Conservation (phyloP, 2,113 vertebrate species). For the Callipepla squamata region DNA sequence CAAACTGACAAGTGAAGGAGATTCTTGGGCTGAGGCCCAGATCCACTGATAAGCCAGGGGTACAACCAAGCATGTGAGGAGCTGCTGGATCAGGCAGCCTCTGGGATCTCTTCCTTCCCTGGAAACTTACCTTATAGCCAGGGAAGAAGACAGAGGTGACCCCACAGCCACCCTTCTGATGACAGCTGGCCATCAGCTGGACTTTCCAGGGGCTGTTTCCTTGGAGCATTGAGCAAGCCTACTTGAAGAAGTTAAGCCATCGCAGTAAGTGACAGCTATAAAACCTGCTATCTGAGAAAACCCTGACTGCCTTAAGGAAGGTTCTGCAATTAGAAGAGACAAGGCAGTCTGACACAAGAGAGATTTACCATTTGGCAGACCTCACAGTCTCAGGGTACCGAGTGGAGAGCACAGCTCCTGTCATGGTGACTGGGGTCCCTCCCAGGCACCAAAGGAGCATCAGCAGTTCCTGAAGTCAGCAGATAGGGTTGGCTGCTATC, state of each 20-base stretch:
- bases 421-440: background rate
- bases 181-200: background rate
- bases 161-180: background rate
- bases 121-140: background rate
- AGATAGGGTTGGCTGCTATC: background rate
- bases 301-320: background rate
- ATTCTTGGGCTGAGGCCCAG: background rate
- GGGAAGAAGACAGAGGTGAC: background rate
- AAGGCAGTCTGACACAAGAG: background rate
- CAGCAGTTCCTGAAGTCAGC: background rate
- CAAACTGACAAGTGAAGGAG: background rate
- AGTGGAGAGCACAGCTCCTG: fast-evolving
- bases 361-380: background rate
- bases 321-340: background rate
- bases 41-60: background rate
- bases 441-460: background rate
- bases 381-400: background rate
- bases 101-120: background rate
- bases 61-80: background rate
- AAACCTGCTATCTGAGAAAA: background rate
- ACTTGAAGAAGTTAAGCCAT: background rate
- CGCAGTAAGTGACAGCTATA: background rate
- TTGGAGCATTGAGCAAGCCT: background rate
- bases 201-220: background rate
- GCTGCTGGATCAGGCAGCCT: background rate